Evolutionary conservation across 2,113 vertebrate genomes (phyloP).

Genomic region (Psammodynastes pulverulentus): DNA sequence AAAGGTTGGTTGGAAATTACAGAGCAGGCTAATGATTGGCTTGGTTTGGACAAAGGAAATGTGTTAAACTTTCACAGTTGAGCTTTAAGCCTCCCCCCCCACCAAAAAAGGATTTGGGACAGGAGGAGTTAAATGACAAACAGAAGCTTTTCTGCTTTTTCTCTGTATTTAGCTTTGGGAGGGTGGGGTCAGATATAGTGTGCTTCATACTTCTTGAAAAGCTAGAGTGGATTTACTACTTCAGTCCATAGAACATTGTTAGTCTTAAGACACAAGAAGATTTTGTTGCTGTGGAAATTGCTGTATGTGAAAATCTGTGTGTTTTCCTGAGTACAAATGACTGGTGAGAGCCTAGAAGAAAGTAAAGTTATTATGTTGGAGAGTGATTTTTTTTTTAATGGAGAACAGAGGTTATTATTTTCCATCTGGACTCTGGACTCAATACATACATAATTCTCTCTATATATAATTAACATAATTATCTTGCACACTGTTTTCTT

Average conservation of each 20-base stretch:
- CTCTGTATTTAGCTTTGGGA: background rate
- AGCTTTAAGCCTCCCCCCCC: background rate
- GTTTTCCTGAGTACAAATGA: background rate
- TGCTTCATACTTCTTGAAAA: background rate
- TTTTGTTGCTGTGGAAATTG: background rate
- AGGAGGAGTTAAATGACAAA: background rate
- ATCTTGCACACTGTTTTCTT: background rate
- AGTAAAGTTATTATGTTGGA: background rate
- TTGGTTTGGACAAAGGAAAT: background rate
- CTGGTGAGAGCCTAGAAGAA: background rate
- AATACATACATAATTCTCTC: background rate
- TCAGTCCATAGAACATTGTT: background rate
- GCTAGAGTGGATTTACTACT: background rate
- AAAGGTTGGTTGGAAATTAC: background rate
- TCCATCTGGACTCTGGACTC: background rate
- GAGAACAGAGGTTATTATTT: background rate
- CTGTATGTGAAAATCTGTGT: background rate
- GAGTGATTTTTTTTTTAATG: background rate
- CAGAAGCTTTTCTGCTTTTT: background rate
- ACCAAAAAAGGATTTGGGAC: background rate
- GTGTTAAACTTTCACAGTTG: background rate
- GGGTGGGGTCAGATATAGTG: background rate
- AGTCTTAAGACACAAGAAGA: background rate
- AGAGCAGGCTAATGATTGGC: background rate
- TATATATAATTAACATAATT: background rate